Evolutionary conservation across 2,888 invertebrate genomes (phyloP), one percentile per base, ranked within the genome.

Genomic region (Tachina lurida): DNA sequence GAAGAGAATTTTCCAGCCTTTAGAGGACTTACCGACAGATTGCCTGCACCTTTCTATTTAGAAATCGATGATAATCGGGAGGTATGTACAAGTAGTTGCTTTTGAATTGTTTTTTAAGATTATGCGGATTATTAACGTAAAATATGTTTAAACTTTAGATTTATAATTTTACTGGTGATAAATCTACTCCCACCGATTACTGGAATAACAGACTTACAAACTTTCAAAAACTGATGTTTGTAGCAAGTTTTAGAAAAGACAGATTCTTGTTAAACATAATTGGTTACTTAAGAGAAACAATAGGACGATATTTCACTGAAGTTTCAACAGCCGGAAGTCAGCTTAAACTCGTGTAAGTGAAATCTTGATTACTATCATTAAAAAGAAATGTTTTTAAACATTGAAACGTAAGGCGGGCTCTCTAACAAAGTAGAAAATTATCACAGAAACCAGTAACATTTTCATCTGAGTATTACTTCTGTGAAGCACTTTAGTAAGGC

Each of bases 221-320:
- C 77, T 97, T 97, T 91, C 96, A 97, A 90, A 97, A 97, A 91
- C 93, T 98, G 12, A 95, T 98, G 94, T 91, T 98, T 47, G 91
- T 98, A 3, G 96, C 96, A 92, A 94, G 95, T 41, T 94, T 97
- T 68, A 95, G 95, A 88, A 97, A 96, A 91, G 97, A 97, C 89
- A 96, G 96, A 92, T 93, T 98, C 22, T 95, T 97, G 41, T 96
- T 96, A 89, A 97, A 96, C 2, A 95, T 97, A 10, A 96, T 96
- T 0, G 95, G 96, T 87, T 98, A 96, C 92, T 96, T 98, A 1
- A 94, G 95, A 89, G 93, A 93, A 49, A 96, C 96, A 88, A 94
- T 98, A 19, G 98, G 98, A 0, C 92, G 94, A 73, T 94, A 95
- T 70, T 98, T 97, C 91, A 95, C 97, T 8, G 97, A 98, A 92